These are phyloP conservation scores for Orycteropus afer DNA, from an alignment of 2,113 vertebrate genomes.

Conservation along the genomic window DNA sequence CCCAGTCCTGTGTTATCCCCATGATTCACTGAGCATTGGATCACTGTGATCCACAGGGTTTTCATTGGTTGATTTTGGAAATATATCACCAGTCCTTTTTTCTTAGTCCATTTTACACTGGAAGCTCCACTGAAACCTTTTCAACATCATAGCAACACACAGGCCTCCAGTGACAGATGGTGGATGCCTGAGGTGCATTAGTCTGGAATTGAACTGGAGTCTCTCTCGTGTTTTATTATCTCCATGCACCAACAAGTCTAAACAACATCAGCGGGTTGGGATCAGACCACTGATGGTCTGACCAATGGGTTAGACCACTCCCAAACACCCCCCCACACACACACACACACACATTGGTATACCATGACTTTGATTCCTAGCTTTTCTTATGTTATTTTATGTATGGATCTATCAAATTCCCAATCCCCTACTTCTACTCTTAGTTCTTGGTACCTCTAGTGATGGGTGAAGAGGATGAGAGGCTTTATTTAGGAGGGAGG, in stretches of 20 bases:
- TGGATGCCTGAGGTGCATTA: neutral
- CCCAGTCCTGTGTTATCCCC: neutral
- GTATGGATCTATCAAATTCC: neutral
- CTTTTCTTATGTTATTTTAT: neutral
- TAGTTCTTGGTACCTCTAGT: neutral
- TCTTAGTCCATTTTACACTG: neutral
- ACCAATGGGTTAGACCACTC: neutral
- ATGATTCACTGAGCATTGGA: too few species aligned
- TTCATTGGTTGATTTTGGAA: neutral
- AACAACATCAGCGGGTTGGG: neutral
- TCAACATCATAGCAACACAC: neutral
- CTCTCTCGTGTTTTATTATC: neutral
- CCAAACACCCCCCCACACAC: rapidly evolving
- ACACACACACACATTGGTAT: too few species aligned
- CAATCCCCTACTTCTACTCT: neutral
- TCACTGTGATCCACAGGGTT: neutral
- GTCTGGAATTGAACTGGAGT: neutral
- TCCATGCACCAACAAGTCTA: neutral
- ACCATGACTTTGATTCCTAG: neutral
- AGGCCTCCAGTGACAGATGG: neutral
- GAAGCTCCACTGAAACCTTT: neutral
- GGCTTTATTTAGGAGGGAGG: neutral
- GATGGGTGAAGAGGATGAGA: neutral
- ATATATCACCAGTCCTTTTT: neutral
- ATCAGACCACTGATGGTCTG: neutral